Evolutionary conservation across 1,140 invertebrate genomes (phyloP), one percentile per base, ranked within the genome.

Genomic region (Diorhabda carinulata): DNA sequence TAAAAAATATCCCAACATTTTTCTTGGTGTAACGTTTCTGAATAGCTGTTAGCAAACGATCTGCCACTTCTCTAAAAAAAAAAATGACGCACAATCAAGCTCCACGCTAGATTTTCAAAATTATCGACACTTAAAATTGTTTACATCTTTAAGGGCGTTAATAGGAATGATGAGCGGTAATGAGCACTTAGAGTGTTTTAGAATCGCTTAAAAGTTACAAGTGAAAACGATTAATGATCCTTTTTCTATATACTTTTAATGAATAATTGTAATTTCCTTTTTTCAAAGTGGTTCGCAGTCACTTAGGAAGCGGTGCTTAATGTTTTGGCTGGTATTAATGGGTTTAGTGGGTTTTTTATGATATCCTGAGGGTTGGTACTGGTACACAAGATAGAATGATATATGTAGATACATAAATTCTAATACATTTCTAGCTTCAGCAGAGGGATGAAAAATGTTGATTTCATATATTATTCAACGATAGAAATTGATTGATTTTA

Each of bases 201-300:
- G 59, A 61, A 61, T 61, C 42, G 42, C 40, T 61, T 41, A 43
- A 61, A 43, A 8, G 59, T n/a, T 61, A 61, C 59, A 61, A 40
- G 59, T 61, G 59, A 61, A 61, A 43, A 41, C 40, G 59, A 61
- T 61, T 61, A 61, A 61, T 61, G 42, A 41, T 8, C 47, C n/a
- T 52, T 52, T 52, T 52, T 52, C 47, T 6, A n/a, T 52, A 25
- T 25, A n/a, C 42, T 8, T 61, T 61, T 61, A 41, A 40, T 61
- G 42, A 61, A 41, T 61, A 61, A 61, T 61, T 61, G 10, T 8
- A 43, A 61, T 61, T 40, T 61, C 10, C 59, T 61, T 41, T 60
- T 61, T 61, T 43, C 25, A 61, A 43, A 61, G 59, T 41, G 59
- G 59, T 41, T 10, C 8, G 42, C 8, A 41, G 25, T 40, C 59